phyloP scores from a whole-genome alignment of 1,140 invertebrate species.

The Oedothorax gibbosus region DNA sequence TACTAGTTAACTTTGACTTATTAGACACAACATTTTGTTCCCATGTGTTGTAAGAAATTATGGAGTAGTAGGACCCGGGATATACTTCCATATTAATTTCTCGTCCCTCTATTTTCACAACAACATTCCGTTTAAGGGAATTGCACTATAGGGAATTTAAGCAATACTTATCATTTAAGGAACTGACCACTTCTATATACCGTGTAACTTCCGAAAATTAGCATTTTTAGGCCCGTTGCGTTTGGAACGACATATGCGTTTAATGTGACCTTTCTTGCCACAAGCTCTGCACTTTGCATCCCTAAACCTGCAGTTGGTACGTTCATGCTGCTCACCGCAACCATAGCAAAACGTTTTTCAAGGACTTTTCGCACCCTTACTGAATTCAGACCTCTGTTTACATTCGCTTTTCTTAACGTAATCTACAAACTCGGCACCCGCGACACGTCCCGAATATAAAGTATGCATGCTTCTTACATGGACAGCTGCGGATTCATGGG shows the following conservation, averaged over 20 bases:
- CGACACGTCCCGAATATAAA: neutral
- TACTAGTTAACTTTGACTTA: neutral
- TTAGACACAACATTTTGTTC: neutral
- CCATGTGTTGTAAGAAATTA: neutral
- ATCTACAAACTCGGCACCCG: neutral
- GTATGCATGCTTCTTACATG: constrained; percentile 5
- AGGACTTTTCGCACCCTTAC: neutral
- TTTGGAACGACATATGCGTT: neutral
- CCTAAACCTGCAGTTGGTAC: neutral
- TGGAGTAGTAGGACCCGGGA: neutral
- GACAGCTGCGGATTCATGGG: neutral
- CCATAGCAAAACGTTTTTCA: neutral
- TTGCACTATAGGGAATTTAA: too few relatives aligned
- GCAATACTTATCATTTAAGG: neutral
- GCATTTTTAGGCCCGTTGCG: neutral
- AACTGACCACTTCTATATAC: neutral
- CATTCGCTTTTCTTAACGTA: neutral
- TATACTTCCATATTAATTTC: neutral
- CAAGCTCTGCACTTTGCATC: neutral
- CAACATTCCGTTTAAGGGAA: neutral
- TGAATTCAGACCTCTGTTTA: neutral
- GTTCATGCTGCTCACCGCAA: constrained; percentile 10
- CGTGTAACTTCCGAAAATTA: neutral
- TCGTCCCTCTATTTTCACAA: neutral
- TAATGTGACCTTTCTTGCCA: neutral